phyloP scores from a whole-genome alignment of 2,113 vertebrate genomes.

The Vombatus ursinus region DNA sequence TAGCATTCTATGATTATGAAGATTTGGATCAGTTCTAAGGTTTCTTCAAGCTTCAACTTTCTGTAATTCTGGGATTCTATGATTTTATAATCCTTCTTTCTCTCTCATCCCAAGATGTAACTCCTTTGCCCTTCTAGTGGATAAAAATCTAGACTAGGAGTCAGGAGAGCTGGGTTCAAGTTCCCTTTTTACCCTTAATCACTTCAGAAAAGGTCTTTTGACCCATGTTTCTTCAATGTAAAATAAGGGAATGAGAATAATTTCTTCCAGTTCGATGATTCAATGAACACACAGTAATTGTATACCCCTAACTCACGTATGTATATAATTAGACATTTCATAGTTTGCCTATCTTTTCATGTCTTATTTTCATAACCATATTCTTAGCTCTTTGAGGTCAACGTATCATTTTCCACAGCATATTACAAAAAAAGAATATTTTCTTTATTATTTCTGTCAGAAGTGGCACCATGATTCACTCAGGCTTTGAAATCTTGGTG shows the following conservation, averaged over 20 bases:
- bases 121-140: neutral
- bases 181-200: neutral
- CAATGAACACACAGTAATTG: neutral
- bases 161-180: neutral
- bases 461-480: neutral
- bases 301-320: neutral
- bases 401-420: neutral
- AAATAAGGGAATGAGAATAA: neutral
- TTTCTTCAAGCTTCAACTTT: too few species aligned
- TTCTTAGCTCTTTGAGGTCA: neutral
- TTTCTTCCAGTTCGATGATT: neutral
- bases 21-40: too few species aligned
- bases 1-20: too few species aligned
- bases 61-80: too few species aligned
- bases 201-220: neutral
- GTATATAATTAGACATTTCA: neutral
- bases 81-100: too few species aligned
- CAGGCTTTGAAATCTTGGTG: neutral
- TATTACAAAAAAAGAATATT: neutral
- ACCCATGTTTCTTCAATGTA: neutral
- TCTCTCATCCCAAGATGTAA: conserved; percentile 5
- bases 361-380: neutral
- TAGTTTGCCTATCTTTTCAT: neutral
- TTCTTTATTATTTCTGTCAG: neutral
- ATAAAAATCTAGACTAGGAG: neutral